Percentiles rank a stretch among this genome's conserved stretches.
Evolutionary conservation across 2,113 vertebrate species (phyloP).

Genomic region (Thamnophis sirtalis): DNA sequence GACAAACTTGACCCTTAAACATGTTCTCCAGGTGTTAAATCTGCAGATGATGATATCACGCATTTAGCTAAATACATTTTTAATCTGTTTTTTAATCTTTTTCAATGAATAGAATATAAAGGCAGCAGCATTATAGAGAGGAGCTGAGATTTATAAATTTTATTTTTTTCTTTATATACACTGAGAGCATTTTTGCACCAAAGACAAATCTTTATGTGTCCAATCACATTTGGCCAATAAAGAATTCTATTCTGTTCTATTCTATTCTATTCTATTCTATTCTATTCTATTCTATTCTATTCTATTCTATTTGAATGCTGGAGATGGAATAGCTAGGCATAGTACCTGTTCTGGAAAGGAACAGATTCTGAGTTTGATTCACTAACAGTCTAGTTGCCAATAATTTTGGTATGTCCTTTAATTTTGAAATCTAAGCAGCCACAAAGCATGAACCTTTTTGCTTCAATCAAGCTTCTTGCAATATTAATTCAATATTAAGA

Average conservation of each 20-base stretch:
- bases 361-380: neutral
- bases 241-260: too few relatives aligned
- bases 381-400: neutral
- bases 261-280: too few relatives aligned
- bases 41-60: neutral
- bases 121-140: neutral
- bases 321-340: neutral
- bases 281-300: too few relatives aligned
- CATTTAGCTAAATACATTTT: neutral
- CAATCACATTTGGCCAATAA: too few relatives aligned
- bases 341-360: neutral
- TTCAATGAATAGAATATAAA: neutral
- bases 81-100: neutral
- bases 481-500: too few relatives aligned
- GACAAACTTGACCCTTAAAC: neutral
- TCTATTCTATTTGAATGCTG: neutral
- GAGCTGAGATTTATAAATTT: neutral
- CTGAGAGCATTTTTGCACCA: too few relatives aligned
- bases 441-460: neutral
- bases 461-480: neutral
- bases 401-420: neutral
- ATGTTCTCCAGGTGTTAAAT: neutral
- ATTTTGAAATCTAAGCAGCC: neutral
- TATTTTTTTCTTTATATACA: too few relatives aligned
- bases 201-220: too few relatives aligned